Percentiles rank a stretch among this genome's conserved stretches.
Conservation (phyloP, 2,797 vertebrate genomes). For the Myoxocephalus aenaeus region DNA sequence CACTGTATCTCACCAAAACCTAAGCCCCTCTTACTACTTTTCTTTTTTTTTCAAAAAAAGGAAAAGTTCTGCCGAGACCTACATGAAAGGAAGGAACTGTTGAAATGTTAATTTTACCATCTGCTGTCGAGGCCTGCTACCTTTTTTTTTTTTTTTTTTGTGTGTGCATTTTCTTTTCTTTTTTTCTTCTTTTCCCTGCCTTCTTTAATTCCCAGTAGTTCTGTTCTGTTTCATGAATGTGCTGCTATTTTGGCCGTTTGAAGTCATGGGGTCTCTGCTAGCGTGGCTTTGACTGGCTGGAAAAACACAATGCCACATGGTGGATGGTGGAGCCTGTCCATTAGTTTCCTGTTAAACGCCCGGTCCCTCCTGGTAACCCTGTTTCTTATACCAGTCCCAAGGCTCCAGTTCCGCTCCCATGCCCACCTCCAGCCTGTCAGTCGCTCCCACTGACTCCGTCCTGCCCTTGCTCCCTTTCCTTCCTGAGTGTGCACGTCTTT, state of each 20-base stretch:
- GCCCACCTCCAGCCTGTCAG: conserved; percentile 61
- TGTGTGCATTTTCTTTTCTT: conserved; percentile 73
- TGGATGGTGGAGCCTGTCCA: conserved; percentile 73
- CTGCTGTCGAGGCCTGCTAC: conserved; percentile 97
- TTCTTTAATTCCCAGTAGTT: conserved; percentile 94
- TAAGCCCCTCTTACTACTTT: conserved; percentile 83
- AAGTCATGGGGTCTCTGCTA: conserved; percentile 87
- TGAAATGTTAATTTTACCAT: conserved; percentile 99
- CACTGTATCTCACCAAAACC: conserved; percentile 92
- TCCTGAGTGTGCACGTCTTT: conserved; percentile 52
- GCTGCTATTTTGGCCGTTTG: conserved; percentile 96
- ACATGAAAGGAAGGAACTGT: conserved; percentile 98
- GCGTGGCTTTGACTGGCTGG: conserved; percentile 87
- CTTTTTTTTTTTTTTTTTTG: conserved; percentile 86
- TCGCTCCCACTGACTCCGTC: conserved; percentile 42
- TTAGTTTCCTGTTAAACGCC: conserved; percentile 77
- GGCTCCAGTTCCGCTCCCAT: conserved; percentile 69
- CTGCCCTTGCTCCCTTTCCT: conserved; percentile 38
- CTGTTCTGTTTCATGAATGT: conserved; percentile 97
- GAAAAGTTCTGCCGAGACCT: conserved; percentile 91
- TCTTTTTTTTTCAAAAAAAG: conserved; percentile 73
- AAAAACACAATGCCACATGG: conserved; percentile 88
- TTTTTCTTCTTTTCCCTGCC: conserved; percentile 35
- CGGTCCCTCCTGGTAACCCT: conserved; percentile 63
- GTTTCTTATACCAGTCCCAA: conserved; percentile 66